These are phyloP conservation scores for Agrochola lychnidis DNA, from an alignment of 2,888 invertebrate species.

Conservation along the genomic window DNA sequence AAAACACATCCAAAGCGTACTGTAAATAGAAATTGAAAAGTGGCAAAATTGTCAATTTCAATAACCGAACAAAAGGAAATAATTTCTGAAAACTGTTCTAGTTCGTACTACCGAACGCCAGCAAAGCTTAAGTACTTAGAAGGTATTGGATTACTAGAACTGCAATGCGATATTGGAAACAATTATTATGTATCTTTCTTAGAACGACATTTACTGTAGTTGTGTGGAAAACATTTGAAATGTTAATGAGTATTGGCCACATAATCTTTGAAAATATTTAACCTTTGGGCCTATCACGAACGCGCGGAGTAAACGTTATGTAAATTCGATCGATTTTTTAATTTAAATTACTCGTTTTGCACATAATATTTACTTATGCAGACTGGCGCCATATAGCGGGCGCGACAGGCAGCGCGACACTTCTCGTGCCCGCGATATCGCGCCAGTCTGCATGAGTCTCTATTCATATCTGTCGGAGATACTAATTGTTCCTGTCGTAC, in stretches of 20 bases:
- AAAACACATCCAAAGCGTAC: neutral
- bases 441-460: no score
- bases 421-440: no score
- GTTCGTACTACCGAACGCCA: constrained; percentile 27
- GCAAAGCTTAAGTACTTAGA: constrained; percentile 47
- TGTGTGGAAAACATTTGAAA: constrained; percentile 15
- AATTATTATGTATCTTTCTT: constrained; percentile 44
- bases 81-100: constrained; percentile 27
- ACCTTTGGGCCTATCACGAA: neutral
- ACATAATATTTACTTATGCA: neutral
- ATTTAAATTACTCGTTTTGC: neutral
- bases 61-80: constrained; percentile 13
- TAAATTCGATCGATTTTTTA: neutral
- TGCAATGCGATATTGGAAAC: constrained; percentile 48
- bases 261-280: neutral
- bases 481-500: neutral
- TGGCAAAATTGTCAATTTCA: neutral
- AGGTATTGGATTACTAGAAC: constrained; percentile 48
- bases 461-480: neutral
- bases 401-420: no score
- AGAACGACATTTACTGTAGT: constrained; percentile 33
- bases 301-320: neutral
- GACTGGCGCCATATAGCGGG: no score
- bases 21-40: neutral
- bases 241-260: neutral